These are phyloP conservation scores for Pseudoips prasinana DNA, from an alignment of 2,888 invertebrate genomes.

Conservation along the genomic window DNA sequence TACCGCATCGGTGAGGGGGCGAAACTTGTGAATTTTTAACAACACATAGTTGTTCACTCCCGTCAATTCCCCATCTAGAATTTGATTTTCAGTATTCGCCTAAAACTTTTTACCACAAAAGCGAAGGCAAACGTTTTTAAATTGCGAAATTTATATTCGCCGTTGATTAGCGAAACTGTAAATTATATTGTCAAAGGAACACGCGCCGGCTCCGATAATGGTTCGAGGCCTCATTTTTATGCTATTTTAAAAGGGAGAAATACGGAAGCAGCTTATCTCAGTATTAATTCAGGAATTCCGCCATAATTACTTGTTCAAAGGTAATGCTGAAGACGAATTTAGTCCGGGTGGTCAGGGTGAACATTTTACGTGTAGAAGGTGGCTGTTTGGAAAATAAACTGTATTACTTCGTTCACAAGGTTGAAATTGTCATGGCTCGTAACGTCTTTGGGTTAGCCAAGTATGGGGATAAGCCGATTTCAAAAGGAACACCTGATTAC, in stretches of 20 bases:
- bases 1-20: conserved; percentile 36
- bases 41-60: conserved; percentile 40
- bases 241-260: conserved; percentile 32
- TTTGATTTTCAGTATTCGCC: conserved; percentile 27
- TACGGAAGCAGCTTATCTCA: conserved; percentile 59
- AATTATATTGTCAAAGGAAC: conserved; percentile 42
- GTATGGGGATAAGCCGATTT: conserved; percentile 73
- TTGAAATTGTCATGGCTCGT: conserved; percentile 35
- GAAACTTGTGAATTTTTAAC: conserved; percentile 68
- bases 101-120: conserved; percentile 15
- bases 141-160: conserved; percentile 15
- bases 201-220: conserved; percentile 47
- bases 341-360: conserved; percentile 46
- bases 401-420: conserved; percentile 35
- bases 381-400: conserved; percentile 34
- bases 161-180: conserved; percentile 43
- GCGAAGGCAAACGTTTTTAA: not conserved
- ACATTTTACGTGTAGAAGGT: conserved; percentile 39
- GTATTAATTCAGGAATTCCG: conserved; percentile 74
- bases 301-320: conserved; percentile 78
- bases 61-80: conserved; percentile 24
- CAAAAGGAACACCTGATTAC: conserved; percentile 78
- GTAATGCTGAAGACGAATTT: conserved; percentile 58
- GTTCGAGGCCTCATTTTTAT: conserved; percentile 34
- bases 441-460: conserved; percentile 29